Conservation (phyloP, 2,888 invertebrate genomes). For the Clanis bilineata region DNA sequence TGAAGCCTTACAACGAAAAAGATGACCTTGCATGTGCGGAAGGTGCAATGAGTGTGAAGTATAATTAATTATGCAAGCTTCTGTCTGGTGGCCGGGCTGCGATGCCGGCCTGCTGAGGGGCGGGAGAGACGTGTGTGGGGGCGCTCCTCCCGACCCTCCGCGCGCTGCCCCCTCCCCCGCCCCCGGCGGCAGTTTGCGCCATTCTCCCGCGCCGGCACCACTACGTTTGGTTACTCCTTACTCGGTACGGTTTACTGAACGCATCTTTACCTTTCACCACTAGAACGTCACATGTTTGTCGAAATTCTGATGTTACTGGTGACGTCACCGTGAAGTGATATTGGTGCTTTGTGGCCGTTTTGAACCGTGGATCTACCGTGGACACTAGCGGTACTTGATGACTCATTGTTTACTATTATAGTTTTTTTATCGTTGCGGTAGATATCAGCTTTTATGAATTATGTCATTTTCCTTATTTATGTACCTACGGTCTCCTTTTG, state of each 20-base stretch:
- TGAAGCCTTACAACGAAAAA: constrained; percentile 48
- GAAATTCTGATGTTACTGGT: constrained; percentile 62
- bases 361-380: constrained; percentile 52
- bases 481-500: too few species aligned
- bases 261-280: constrained; percentile 76
- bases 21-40: constrained; percentile 72
- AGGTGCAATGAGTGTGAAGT: constrained; percentile 69
- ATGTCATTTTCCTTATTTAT: constrained; percentile 23
- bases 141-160: constrained; percentile 15
- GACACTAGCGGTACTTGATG: constrained; percentile 61
- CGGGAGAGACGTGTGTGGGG: constrained; percentile 37
- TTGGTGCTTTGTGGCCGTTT: constrained; percentile 75
- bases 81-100: constrained; percentile 66
- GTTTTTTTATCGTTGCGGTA: constrained; percentile 36
- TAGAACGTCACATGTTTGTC: constrained; percentile 61
- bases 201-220: constrained; percentile 74
- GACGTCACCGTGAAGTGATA: constrained; percentile 74
- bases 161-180: constrained; percentile 39
- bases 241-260: constrained; percentile 69
- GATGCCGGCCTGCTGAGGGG: constrained; percentile 32
- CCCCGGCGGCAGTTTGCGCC: constrained; percentile 73
- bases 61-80: constrained; percentile 76
- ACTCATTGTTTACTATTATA: constrained; percentile 65
- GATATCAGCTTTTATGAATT: constrained; percentile 48
- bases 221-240: constrained; percentile 69